A percentile compares a stretch with the other conserved stretches of the same genome.
phyloP scores from a whole-genome alignment of 2,888 invertebrate species.

The Tipula helvola region DNA sequence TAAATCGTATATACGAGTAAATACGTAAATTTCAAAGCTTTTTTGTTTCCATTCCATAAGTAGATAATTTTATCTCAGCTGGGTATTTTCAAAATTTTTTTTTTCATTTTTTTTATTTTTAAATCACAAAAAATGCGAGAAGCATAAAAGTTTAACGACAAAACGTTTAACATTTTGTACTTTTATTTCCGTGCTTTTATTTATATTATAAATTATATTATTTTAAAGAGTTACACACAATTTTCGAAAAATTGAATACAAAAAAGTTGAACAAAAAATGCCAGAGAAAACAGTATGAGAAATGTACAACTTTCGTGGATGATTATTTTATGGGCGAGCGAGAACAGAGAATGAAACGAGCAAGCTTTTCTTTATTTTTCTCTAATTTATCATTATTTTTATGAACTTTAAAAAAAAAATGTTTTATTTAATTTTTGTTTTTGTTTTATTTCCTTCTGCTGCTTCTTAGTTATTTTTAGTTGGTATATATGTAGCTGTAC shows the following conservation, averaged over 20 bases:
- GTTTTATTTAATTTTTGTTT: not conserved
- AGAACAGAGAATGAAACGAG: not conserved
- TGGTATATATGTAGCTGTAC: not conserved
- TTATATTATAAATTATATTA: not conserved
- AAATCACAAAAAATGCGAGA: not conserved
- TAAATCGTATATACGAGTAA: not conserved
- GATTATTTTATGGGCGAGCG: not conserved
- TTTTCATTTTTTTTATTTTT: not conserved
- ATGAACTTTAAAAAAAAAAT: not conserved
- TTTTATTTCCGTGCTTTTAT: not conserved
- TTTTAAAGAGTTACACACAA: not conserved
- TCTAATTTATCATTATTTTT: not conserved
- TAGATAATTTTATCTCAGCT: not conserved
- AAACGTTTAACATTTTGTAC: not conserved
- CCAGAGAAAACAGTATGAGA: not conserved
- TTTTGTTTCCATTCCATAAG: not conserved
- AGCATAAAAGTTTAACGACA: not conserved
- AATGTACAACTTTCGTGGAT: not conserved
- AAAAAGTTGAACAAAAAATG: not conserved
- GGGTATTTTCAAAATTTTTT: not conserved
- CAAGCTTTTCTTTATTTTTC: not conserved
- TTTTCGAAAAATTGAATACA: not conserved
- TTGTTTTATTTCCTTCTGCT: not conserved
- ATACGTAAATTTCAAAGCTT: not conserved
- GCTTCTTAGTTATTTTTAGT: not conserved